Conservation (phyloP, 2,888 invertebrate genomes). For the Limenitis camilla region DNA sequence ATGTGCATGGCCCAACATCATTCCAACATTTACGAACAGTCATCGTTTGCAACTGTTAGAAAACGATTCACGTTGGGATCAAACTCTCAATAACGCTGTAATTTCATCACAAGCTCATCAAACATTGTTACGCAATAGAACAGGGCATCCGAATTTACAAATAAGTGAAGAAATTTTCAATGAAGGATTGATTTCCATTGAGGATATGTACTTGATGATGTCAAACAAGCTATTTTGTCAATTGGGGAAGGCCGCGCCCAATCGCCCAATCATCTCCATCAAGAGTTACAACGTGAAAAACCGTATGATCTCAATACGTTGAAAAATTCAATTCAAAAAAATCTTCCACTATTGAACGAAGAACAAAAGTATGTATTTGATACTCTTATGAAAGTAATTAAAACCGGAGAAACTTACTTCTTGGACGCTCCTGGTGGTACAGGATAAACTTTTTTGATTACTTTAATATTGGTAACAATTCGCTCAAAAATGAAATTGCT, state of each 20-base stretch:
- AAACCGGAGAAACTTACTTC: conserved; percentile 26
- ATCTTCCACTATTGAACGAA: conserved; percentile 27
- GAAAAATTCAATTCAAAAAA: conserved; percentile 26
- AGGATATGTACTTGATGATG: conserved; percentile 23
- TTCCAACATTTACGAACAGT: no score
- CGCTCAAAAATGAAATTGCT: conserved; percentile 20
- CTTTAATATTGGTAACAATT: conserved; percentile 22
- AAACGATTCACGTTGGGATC: no score
- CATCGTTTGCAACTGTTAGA: no score
- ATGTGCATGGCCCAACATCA: no score
- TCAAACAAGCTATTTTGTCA: conserved; percentile 27
- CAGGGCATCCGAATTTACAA: conserved; percentile 17
- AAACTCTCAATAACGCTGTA: no score
- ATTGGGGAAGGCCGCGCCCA: conserved; percentile 32
- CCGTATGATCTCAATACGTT: conserved; percentile 25
- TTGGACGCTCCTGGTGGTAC: conserved; percentile 21
- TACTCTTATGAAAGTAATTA: conserved; percentile 25
- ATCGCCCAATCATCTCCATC: conserved; percentile 29
- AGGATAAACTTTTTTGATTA: conserved; percentile 23
- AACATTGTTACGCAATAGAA: conserved; percentile 20
- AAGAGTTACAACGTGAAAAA: conserved; percentile 25
- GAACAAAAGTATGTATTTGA: conserved; percentile 27
- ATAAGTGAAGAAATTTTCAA: conserved; percentile 23
- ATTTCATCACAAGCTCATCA: no score
- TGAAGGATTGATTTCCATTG: conserved; percentile 21